These are phyloP conservation scores for Fabriciana adippe DNA, from an alignment of 2,888 invertebrate species.

Conservation along the genomic window DNA sequence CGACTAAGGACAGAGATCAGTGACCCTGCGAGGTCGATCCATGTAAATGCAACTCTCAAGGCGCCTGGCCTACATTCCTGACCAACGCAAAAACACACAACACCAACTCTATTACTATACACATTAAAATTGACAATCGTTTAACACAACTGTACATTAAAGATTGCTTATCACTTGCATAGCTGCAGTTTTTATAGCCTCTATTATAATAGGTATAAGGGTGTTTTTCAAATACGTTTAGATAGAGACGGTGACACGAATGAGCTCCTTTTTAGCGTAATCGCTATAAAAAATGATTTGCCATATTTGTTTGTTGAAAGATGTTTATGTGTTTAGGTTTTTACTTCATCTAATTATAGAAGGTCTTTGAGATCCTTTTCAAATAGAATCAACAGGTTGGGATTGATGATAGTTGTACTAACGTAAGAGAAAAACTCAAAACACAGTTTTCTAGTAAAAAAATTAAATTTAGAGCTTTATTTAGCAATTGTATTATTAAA, in stretches of 20 bases:
- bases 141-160: constrained; percentile 18
- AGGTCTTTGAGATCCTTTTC: constrained; percentile 15
- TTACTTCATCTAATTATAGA: constrained; percentile 15
- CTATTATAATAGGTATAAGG: constrained; percentile 34
- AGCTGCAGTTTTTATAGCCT: constrained; percentile 36
- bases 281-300: constrained; percentile 56
- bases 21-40: constrained; percentile 73
- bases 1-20: constrained; percentile 55
- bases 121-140: constrained; percentile 42
- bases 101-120: constrained; percentile 22
- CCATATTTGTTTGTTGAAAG: constrained; percentile 40
- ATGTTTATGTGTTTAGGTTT: constrained; percentile 32
- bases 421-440: too few relatives aligned
- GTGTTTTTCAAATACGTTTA: constrained; percentile 54
- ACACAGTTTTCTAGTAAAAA: too few relatives aligned
- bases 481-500: too few relatives aligned
- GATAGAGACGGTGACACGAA: constrained; percentile 72
- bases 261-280: constrained; percentile 73
- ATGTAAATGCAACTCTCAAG: constrained; percentile 78
- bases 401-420: too few relatives aligned
- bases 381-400: background rate
- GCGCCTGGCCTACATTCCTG: constrained; percentile 71
- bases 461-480: too few relatives aligned
- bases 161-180: constrained; percentile 35
- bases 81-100: constrained; percentile 25